phyloP scores from a whole-genome alignment of 2,113 vertebrate genomes.

The Capreolus pygargus region DNA sequence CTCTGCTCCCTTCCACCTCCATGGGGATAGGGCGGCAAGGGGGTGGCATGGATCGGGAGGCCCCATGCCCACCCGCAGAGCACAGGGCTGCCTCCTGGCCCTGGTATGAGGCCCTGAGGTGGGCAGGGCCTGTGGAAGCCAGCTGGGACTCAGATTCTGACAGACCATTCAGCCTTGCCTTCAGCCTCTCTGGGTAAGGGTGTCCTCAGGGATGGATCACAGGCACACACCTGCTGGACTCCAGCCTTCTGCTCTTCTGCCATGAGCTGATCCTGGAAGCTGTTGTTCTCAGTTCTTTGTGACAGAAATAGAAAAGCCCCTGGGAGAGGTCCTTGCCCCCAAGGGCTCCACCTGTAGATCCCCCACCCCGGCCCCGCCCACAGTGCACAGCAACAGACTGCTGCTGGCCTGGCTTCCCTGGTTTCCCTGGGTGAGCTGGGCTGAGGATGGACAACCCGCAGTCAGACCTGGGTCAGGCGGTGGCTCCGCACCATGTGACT shows the following conservation, averaged over 20 bases:
- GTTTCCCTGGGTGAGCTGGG: not conserved
- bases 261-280: not conserved
- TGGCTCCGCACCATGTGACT: not conserved
- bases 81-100: not conserved
- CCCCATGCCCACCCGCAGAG: rapidly evolving
- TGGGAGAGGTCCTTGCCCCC: not conserved
- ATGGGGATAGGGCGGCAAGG: not conserved
- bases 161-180: not conserved
- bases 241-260: not conserved
- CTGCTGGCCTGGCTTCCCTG: not conserved
- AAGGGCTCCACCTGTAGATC: not conserved
- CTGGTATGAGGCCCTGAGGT: not conserved
- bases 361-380: rapidly evolving
- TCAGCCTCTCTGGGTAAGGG: not conserved
- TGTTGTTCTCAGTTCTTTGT: not conserved
- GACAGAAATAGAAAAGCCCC: not conserved
- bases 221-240: not conserved
- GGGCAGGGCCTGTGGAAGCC: not conserved
- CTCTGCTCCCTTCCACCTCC: not conserved
- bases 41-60: not conserved
- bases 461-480: not conserved
- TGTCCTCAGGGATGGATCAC: not conserved
- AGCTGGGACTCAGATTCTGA: not conserved
- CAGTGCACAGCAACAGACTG: not conserved
- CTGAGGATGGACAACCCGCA: no score